These are phyloP conservation scores for Galeruca laticollis DNA, from an alignment of 2,888 invertebrate species.

Conservation along the genomic window DNA sequence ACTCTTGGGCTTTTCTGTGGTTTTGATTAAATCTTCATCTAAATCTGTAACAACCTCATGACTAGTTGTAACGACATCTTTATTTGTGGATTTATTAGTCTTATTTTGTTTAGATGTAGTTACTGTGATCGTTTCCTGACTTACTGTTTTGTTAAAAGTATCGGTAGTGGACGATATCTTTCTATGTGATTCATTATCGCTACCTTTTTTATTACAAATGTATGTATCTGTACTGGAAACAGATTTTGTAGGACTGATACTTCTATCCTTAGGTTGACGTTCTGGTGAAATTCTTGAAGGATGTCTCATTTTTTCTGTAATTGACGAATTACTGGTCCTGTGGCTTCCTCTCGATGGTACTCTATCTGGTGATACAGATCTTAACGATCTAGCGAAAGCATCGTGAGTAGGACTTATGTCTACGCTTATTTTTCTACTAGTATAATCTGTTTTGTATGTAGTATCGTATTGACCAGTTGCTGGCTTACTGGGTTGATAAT, in stretches of 20 bases:
- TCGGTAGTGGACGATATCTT: slow-evolving; percentile 34
- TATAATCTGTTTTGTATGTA: slow-evolving; percentile 73
- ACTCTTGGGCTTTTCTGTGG: slow-evolving; percentile 42
- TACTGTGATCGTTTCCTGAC: slow-evolving; percentile 40
- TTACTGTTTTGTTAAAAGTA: slow-evolving; percentile 30
- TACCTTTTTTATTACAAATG: slow-evolving; percentile 45
- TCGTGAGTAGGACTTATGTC: slow-evolving; percentile 81
- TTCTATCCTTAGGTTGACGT: slow-evolving; percentile 52
- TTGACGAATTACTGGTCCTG: slow-evolving; percentile 69
- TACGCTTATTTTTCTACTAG: slow-evolving; percentile 71
- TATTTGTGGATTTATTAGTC: slow-evolving; percentile 55
- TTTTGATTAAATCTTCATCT: slow-evolving; percentile 55
- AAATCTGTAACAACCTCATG: slow-evolving; percentile 60
- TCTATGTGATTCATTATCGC: slow-evolving; percentile 28
- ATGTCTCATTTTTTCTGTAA: slow-evolving; percentile 62
- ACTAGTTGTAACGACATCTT: slow-evolving; percentile 42
- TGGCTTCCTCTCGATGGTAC: slow-evolving; percentile 65
- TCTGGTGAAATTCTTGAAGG: slow-evolving; percentile 55
- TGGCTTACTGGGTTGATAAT: slow-evolving; percentile 58
- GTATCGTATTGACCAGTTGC: slow-evolving; percentile 71
- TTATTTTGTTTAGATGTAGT: slow-evolving; percentile 51
- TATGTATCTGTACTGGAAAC: slow-evolving; percentile 56
- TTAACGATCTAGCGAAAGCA: slow-evolving; percentile 80
- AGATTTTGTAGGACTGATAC: slow-evolving; percentile 53
- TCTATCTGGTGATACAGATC: slow-evolving; percentile 74